Evolutionary conservation across 2,888 invertebrate species (phyloP).

Genomic region (Phrixothrix hirtus): DNA sequence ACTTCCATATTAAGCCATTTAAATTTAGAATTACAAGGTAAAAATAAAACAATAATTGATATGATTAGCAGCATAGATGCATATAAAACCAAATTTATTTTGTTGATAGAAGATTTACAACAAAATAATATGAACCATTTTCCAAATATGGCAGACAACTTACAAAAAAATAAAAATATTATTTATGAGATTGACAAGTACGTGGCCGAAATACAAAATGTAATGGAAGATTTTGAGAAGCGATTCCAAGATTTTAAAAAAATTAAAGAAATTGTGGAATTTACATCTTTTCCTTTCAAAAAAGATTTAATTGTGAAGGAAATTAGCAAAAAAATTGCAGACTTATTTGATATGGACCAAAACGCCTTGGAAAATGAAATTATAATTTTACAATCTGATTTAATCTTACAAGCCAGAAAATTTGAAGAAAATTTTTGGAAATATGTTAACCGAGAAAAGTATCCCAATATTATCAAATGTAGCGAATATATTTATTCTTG

Average conservation of each 20-base stretch:
- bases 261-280: conserved; percentile 28
- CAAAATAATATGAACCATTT: conserved; percentile 26
- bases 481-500: too few species aligned
- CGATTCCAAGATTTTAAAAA: conserved; percentile 29
- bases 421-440: conserved; percentile 31
- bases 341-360: conserved; percentile 27
- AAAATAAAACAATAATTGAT: conserved; percentile 29
- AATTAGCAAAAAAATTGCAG: conserved; percentile 22
- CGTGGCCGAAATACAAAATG: conserved; percentile 22
- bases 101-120: conserved; percentile 24
- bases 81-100: conserved; percentile 13
- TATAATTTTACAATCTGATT: conserved; percentile 31
- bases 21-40: conserved; percentile 30
- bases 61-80: conserved; percentile 22
- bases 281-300: conserved; percentile 15
- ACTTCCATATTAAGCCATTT: conserved; percentile 27
- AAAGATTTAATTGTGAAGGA: conserved; percentile 22
- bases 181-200: conserved; percentile 23
- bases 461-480: too few species aligned
- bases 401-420: conserved; percentile 31
- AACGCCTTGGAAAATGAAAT: conserved; percentile 30
- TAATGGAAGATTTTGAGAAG: conserved; percentile 24
- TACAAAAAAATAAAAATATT: conserved; percentile 25
- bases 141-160: conserved; percentile 23
- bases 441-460: conserved; percentile 30